phyloP scores from a whole-genome alignment of 2,888 invertebrate species.

The Eupeodes luniger region DNA sequence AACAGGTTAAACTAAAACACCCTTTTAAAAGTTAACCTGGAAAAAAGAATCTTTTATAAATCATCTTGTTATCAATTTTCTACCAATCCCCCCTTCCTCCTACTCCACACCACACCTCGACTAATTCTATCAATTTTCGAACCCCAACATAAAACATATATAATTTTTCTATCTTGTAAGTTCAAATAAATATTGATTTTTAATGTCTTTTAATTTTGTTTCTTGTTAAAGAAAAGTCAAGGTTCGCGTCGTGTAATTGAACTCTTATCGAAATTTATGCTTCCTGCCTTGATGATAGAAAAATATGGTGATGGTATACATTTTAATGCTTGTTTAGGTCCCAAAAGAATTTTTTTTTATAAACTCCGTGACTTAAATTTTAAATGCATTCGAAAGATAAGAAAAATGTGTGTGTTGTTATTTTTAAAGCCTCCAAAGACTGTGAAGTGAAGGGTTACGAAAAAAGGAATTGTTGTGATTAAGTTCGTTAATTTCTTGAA shows the following conservation, averaged over 20 bases:
- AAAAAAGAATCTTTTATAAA: background rate
- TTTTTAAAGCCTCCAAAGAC: background rate
- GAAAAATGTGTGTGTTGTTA: background rate
- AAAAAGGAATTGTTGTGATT: background rate
- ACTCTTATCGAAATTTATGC: conserved; percentile 61
- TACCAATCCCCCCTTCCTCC: background rate
- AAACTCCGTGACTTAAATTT: conserved; percentile 10
- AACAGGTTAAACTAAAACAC: background rate
- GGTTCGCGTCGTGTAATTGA: conserved; percentile 58
- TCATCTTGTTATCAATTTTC: background rate
- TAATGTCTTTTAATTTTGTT: background rate
- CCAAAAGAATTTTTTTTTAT: conserved; percentile 34
- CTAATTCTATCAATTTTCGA: background rate
- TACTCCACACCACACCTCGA: background rate
- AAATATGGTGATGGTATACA: too few relatives aligned
- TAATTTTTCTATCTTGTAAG: background rate
- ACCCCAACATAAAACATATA: background rate
- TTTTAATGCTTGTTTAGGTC: conserved; percentile 17
- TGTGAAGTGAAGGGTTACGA: too few relatives aligned
- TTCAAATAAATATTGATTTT: conserved; percentile 26
- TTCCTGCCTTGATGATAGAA: conserved; percentile 40
- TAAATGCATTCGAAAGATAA: conserved; percentile 31
- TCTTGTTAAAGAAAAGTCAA: conserved; percentile 24
- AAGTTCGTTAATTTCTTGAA: background rate
- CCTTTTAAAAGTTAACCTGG: background rate